Conservation (phyloP, 2,113 vertebrate genomes). For the Oreochromis niloticus region DNA sequence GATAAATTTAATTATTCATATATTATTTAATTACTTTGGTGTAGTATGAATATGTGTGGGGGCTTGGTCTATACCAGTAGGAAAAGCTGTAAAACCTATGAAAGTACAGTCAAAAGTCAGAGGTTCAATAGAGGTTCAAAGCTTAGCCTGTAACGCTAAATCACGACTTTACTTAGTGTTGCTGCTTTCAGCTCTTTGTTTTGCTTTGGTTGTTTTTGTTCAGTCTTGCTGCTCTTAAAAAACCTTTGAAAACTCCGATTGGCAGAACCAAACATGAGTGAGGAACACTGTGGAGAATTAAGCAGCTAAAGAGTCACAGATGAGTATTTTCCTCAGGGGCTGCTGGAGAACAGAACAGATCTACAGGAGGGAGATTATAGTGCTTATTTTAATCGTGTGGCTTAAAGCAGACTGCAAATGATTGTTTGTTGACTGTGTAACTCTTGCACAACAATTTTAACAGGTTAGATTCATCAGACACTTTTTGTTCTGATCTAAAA, state of each 20-base stretch:
- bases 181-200: neutral
- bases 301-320: neutral
- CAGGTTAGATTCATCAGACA: neutral
- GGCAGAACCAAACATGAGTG: neutral
- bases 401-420: accelerated
- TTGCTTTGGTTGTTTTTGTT: neutral
- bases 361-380: neutral
- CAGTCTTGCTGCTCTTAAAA: neutral
- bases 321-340: neutral
- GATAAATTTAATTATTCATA: neutral
- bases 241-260: accelerated
- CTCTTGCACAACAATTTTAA: neutral
- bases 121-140: no score
- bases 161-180: neutral
- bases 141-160: neutral
- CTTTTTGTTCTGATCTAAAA: neutral
- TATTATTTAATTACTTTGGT: neutral
- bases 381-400: neutral
- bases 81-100: neutral
- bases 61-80: neutral
- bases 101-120: neutral
- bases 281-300: neutral
- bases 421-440: neutral
- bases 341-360: neutral
- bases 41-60: neutral